Conservation (phyloP, 2,888 invertebrate species). For the Stenoptilia bipunctidactyla region DNA sequence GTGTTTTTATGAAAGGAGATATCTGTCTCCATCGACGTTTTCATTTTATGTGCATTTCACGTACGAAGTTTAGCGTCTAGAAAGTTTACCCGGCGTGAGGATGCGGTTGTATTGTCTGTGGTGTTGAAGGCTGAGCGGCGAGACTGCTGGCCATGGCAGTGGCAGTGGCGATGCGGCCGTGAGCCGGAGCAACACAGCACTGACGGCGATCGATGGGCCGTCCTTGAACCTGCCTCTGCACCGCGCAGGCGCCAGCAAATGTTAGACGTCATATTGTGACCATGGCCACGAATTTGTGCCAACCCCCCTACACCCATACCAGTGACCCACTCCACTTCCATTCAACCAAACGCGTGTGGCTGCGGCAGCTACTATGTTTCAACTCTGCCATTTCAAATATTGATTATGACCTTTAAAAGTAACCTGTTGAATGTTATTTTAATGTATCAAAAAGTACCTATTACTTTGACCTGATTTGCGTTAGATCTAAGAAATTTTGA, state of each 20-base stretch:
- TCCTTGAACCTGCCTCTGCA: constrained; percentile 51
- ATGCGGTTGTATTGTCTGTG: too few relatives aligned
- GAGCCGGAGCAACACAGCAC: constrained; percentile 36
- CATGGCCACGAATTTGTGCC: constrained; percentile 55
- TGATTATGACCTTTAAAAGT: constrained; percentile 43
- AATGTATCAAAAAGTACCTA: too few relatives aligned
- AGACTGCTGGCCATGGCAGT: constrained; percentile 35
- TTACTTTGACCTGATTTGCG: too few relatives aligned
- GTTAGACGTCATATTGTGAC: constrained; percentile 55
- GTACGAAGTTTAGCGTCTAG: too few relatives aligned
- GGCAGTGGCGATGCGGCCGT: constrained; percentile 38
- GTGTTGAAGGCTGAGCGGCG: constrained; percentile 8
- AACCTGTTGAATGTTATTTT: constrained; percentile 33
- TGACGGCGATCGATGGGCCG: constrained; percentile 48
- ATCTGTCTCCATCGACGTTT: too few relatives aligned
- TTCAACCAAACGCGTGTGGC: constrained; percentile 41
- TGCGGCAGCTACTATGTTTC: constrained; percentile 28
- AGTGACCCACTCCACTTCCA: constrained; percentile 20
- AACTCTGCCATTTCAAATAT: constrained; percentile 52
- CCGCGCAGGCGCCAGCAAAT: constrained; percentile 47
- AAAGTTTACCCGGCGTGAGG: too few relatives aligned
- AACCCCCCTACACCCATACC: constrained; percentile 20
- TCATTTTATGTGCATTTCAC: too few relatives aligned
- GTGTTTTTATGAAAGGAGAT: neutral
- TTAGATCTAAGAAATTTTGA: too few relatives aligned